Evolutionary conservation across 2,888 invertebrate species (phyloP).

Genomic region (Cerceris ruficornis): DNA sequence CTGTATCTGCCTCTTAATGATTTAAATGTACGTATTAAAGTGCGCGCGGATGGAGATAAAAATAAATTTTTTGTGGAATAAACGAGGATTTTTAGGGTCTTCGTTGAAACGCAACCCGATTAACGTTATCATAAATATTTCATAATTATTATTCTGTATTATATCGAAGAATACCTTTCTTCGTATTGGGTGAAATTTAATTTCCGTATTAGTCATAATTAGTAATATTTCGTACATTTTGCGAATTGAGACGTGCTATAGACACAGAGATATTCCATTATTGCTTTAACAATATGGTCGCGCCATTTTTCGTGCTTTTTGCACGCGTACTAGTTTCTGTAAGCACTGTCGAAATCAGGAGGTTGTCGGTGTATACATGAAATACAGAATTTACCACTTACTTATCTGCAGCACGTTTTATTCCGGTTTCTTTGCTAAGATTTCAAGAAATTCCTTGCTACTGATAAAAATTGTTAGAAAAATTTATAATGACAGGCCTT

Average conservation of each 20-base stretch:
- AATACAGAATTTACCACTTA: constrained; percentile 54
- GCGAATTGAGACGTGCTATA: no score
- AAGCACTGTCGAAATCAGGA: constrained; percentile 43
- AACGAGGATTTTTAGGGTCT: not conserved
- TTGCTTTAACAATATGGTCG: constrained; percentile 35
- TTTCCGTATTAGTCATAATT: not conserved
- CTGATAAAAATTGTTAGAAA: no score
- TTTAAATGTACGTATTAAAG: constrained; percentile 16
- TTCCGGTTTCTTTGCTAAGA: not conserved
- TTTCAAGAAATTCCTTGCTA: not conserved
- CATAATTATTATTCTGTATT: no score
- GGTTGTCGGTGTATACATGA: constrained; percentile 50
- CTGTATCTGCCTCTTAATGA: constrained; percentile 35
- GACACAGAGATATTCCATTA: constrained; percentile 1
- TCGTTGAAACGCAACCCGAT: not conserved
- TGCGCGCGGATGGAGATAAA: constrained; percentile 2
- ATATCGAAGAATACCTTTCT: no score
- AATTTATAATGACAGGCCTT: no score
- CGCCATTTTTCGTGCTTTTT: constrained; percentile 54
- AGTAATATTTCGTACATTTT: not conserved
- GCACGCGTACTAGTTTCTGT: constrained; percentile 51
- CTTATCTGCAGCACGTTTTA: constrained; percentile 1
- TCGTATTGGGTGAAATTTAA: no score
- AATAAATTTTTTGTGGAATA: constrained; percentile 12
- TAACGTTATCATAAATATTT: no score